Evolutionary conservation across 2,113 vertebrate species (phyloP).

Genomic region (Lathamus discolor): DNA sequence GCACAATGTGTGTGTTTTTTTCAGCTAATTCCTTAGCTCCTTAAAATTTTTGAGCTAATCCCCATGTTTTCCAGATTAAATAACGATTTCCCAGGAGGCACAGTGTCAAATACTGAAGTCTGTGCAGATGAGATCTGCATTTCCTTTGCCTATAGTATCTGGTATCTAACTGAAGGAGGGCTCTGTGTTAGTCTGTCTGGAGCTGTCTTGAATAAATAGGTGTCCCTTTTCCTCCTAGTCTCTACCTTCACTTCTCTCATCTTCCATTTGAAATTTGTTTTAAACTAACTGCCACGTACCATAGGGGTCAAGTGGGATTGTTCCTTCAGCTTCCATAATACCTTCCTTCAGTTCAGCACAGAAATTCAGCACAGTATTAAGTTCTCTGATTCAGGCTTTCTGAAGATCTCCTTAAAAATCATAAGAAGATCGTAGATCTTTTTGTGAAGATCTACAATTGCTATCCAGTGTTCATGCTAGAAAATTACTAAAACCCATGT

Average conservation of each 20-base stretch:
- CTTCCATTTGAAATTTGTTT: neutral
- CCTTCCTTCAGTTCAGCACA: neutral
- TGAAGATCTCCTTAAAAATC: neutral
- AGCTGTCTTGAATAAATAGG: neutral
- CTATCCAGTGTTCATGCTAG: neutral
- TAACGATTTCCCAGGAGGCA: neutral
- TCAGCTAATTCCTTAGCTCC: neutral
- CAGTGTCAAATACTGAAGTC: neutral
- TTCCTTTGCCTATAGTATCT: neutral
- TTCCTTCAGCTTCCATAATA: neutral
- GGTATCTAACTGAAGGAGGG: neutral
- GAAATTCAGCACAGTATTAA: neutral
- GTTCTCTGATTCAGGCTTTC: neutral
- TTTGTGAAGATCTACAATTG: neutral
- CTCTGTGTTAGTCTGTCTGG: neutral
- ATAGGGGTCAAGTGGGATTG: accelerated
- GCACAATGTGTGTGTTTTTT: neutral
- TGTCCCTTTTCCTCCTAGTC: neutral
- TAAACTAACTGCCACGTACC: neutral
- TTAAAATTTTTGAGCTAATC: neutral
- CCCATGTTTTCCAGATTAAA: neutral
- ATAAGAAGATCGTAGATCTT: neutral
- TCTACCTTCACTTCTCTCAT: neutral
- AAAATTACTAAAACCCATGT: neutral
- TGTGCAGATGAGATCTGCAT: neutral